Base-by-base conservation (phyloP, 2,797 vertebrate genomes). In the Eulemur albifrons region DNA sequence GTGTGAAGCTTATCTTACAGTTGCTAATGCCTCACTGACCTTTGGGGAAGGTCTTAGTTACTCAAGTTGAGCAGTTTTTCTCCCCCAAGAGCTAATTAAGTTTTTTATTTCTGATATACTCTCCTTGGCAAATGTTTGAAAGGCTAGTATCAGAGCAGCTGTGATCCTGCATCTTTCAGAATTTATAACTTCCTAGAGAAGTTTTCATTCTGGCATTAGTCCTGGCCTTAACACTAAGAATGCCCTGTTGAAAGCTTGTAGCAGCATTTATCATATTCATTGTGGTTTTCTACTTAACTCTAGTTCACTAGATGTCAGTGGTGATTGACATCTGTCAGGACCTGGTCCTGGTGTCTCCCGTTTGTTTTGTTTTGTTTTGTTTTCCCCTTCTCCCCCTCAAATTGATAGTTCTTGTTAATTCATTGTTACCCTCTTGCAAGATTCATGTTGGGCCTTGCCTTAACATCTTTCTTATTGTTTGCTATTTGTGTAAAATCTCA, bases 1-100 rank as follows among this genome's bases (percentile, higher is more conserved):
- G 98, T 97, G 97, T 80, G 97, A 98, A 91, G 97, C 96, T 97
- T 97, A 97, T 97, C 97, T 97, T 94, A 92, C 38, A 96, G 92
- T 96, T 77, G 96, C 84, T 97, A 97, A 98, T 97, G 95, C 97
- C 73, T 97, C 91, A 38, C 96, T 97, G 97, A 97, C 97, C 98
- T 98, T 97, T 97, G 91, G 32, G 27, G 96, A 96, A 96, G 96
- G 92, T 80, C 77, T 15, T 93, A 27, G 80, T 96, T 93, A 79
- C 73, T 95, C 77, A 97, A 80, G 97, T 97, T 92, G 69, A 95
- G 93, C 63, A 90, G 12, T 97, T 95, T 97, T 96, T 96, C 86
- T 96, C 88, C 48, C 79, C 35, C 63, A 97, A 95, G 85, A 96
- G 77, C 87, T 96, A 96, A 96, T 95, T 95, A 96, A 96, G 82